Evolutionary conservation across 2,888 invertebrate genomes (phyloP).

Genomic region (Graphium colonna): DNA sequence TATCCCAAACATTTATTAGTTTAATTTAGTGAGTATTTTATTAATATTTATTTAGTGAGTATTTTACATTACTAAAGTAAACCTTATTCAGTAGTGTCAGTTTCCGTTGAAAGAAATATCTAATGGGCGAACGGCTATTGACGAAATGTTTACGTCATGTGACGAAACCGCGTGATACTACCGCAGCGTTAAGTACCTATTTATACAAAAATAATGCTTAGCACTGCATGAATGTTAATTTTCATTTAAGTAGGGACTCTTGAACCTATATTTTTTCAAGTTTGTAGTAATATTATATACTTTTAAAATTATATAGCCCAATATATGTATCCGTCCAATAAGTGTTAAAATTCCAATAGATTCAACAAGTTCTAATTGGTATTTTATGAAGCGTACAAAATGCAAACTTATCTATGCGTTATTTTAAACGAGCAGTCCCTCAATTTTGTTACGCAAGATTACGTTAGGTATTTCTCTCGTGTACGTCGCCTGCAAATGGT

Average conservation of each 20-base stretch:
- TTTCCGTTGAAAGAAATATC: too few relatives aligned
- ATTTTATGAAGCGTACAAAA: too few relatives aligned
- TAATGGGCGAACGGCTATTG: conserved; percentile 40
- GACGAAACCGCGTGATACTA: conserved; percentile 34
- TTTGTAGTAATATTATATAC: not conserved
- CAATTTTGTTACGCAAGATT: not conserved
- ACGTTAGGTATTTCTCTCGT: not conserved
- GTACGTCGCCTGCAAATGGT: not conserved
- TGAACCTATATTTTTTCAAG: not conserved
- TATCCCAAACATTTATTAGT: too few relatives aligned
- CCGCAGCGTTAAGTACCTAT: conserved; percentile 37
- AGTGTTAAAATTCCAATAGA: too few relatives aligned
- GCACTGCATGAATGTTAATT: conserved; percentile 21
- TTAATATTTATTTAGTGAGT: too few relatives aligned
- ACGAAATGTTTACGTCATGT: conserved; percentile 48
- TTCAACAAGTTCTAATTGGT: not conserved
- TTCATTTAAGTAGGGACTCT: not conserved
- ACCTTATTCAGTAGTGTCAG: too few relatives aligned
- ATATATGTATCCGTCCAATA: not conserved
- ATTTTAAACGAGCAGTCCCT: not conserved
- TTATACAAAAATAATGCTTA: conserved; percentile 35
- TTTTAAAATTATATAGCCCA: not conserved
- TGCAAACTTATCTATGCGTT: too few relatives aligned
- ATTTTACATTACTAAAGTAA: too few relatives aligned
- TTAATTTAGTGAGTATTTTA: too few relatives aligned